A percentile compares a stretch with the other conserved stretches of the same genome.
These are phyloP conservation scores for Caenorhabditis imperialis DNA, from an alignment of 2,888 invertebrate species.

Conservation along the genomic window DNA sequence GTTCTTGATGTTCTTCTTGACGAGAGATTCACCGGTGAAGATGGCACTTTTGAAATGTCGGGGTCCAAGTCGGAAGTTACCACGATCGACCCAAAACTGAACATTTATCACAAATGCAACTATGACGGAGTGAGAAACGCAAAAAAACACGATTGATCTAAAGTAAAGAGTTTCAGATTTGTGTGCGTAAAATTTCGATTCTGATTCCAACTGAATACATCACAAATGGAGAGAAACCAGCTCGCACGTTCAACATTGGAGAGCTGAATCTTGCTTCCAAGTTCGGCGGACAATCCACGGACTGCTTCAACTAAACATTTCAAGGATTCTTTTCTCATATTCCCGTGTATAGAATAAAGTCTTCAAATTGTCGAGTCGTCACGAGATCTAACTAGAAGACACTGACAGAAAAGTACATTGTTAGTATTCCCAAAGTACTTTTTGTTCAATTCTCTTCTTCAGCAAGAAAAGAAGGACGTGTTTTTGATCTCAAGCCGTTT, in stretches of 20 bases:
- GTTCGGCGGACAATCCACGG: slow-evolving; percentile 70
- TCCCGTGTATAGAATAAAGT: slow-evolving; percentile 1
- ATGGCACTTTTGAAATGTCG: slow-evolving; percentile 69
- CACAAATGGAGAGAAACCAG: slow-evolving; percentile 57
- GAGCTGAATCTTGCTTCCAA: slow-evolving; percentile 69
- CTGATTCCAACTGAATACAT: slow-evolving; percentile 60
- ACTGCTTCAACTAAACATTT: slow-evolving; percentile 71
- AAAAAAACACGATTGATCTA: not conserved
- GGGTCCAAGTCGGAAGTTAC: slow-evolving; percentile 63
- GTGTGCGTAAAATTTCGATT: slow-evolving; percentile 61
- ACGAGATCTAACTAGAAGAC: too few relatives aligned
- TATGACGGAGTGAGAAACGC: slow-evolving; percentile 53
- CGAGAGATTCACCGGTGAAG: slow-evolving; percentile 65
- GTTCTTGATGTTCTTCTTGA: slow-evolving; percentile 73
- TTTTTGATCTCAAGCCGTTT: too few relatives aligned
- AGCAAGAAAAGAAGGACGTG: too few relatives aligned
- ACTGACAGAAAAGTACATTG: too few relatives aligned
- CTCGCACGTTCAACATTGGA: slow-evolving; percentile 61
- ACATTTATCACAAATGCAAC: slow-evolving; percentile 65
- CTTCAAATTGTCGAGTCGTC: too few relatives aligned
- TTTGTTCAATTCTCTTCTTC: too few relatives aligned
- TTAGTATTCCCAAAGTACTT: too few relatives aligned
- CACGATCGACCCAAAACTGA: slow-evolving; percentile 63
- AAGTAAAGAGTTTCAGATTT: slow-evolving; percentile 38
- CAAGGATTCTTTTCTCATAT: not conserved